These are phyloP conservation scores for Sarcophaga peregrina DNA, from an alignment of 1,140 invertebrate genomes.

Conservation along the genomic window DNA sequence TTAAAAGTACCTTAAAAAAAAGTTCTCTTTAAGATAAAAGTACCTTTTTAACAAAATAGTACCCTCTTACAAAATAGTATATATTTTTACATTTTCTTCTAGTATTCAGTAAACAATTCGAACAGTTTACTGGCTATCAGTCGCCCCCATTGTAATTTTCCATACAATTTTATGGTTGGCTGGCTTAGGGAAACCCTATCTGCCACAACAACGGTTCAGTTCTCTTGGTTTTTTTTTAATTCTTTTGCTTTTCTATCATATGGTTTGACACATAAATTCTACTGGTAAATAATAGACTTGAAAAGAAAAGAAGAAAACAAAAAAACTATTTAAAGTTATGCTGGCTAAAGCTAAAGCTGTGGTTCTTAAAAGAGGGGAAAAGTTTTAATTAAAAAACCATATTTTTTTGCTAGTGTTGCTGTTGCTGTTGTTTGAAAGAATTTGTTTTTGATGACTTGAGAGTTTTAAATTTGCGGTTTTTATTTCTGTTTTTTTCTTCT, in stretches of 20 bases:
- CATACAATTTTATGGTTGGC: not conserved
- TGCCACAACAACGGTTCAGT: not conserved
- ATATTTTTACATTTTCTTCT: no score
- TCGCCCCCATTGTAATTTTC: not conserved
- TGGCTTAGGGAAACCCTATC: slow-evolving; percentile 15
- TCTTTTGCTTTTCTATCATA: not conserved
- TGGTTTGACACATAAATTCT: slow-evolving; percentile 14
- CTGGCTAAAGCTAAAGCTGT: not conserved
- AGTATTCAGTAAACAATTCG: no score
- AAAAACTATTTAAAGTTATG: not conserved
- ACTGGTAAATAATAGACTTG: not conserved
- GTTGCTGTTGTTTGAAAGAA: not conserved
- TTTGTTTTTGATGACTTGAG: not conserved
- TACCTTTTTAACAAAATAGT: no score
- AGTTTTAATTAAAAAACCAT: not conserved
- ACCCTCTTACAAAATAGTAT: no score
- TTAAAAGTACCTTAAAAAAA: no score
- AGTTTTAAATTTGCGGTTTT: not conserved
- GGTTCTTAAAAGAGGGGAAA: not conserved
- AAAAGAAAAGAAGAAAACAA: not conserved
- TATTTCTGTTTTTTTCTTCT: not conserved
- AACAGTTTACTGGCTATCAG: not conserved
- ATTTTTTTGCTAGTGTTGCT: not conserved
- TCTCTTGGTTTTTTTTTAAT: no score
- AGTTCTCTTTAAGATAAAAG: no score